Evolutionary conservation across 2,888 invertebrate genomes (phyloP).

Genomic region (Ichneumon xanthorius): DNA sequence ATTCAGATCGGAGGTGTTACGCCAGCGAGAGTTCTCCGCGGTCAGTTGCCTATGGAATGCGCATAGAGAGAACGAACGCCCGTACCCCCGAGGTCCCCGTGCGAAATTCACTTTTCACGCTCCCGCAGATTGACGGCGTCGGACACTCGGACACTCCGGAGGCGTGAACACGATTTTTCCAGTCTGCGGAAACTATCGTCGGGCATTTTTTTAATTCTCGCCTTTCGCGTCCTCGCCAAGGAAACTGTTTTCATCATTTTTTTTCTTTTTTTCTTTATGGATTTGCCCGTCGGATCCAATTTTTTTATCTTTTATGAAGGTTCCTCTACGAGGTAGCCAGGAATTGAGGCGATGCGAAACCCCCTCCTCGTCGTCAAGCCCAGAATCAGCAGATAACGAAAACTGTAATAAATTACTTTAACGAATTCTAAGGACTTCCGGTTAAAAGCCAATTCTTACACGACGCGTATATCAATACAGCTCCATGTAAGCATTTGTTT

Average conservation of each 20-base stretch:
- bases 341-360: no score
- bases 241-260: not conserved
- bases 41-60: constrained; percentile 72
- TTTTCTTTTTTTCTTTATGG: not conserved
- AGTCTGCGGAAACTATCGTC: constrained; percentile 4
- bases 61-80: constrained; percentile 55
- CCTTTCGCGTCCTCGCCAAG: no score
- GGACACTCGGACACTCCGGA: not conserved
- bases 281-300: not conserved
- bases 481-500: no score
- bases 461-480: no score
- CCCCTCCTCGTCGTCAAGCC: no score
- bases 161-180: constrained; percentile 2
- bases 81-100: constrained; percentile 10
- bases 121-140: constrained; percentile 37
- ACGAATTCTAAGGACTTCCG: no score
- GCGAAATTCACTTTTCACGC: constrained; percentile 63
- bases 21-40: constrained; percentile 70
- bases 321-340: not conserved
- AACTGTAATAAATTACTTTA: no score
- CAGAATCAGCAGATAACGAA: no score
- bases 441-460: no score
- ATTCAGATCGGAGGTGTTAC: constrained; percentile 70
- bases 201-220: not conserved
- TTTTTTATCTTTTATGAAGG: not conserved